phyloP scores from a whole-genome alignment of 1,140 invertebrate genomes.

The Papilio dardanus region DNA sequence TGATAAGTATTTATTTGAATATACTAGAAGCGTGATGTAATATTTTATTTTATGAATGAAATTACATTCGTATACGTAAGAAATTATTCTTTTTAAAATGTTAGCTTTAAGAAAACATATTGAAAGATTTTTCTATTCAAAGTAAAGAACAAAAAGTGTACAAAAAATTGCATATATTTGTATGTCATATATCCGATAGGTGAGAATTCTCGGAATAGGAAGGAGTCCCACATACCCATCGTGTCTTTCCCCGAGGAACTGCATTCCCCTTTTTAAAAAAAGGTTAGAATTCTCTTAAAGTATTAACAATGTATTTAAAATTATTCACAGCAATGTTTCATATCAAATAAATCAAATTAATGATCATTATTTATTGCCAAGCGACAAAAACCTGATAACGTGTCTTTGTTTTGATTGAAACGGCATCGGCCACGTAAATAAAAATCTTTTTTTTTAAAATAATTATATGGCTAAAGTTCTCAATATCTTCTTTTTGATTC shows the following conservation, averaged over 20 bases:
- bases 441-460: too few relatives aligned
- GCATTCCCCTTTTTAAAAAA: too few relatives aligned
- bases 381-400: conserved; percentile 1
- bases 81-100: too few relatives aligned
- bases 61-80: too few relatives aligned
- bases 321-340: conserved; percentile 22
- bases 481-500: too few relatives aligned
- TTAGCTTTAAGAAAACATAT: too few relatives aligned
- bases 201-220: background rate
- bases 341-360: background rate
- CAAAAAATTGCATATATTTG: background rate
- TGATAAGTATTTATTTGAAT: background rate
- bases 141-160: too few relatives aligned
- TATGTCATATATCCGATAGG: background rate
- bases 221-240: too few relatives aligned
- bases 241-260: too few relatives aligned
- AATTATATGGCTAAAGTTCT: too few relatives aligned
- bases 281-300: too few relatives aligned
- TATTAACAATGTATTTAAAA: background rate
- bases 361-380: conserved; percentile 5
- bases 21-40: background rate
- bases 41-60: background rate
- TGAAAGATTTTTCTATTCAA: too few relatives aligned
- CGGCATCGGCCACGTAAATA: background rate
- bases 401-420: background rate